These are phyloP conservation scores for Astropecten irregularis DNA, from an alignment of 53 echinoderm and acorn worm genomes.

Conservation along the genomic window DNA sequence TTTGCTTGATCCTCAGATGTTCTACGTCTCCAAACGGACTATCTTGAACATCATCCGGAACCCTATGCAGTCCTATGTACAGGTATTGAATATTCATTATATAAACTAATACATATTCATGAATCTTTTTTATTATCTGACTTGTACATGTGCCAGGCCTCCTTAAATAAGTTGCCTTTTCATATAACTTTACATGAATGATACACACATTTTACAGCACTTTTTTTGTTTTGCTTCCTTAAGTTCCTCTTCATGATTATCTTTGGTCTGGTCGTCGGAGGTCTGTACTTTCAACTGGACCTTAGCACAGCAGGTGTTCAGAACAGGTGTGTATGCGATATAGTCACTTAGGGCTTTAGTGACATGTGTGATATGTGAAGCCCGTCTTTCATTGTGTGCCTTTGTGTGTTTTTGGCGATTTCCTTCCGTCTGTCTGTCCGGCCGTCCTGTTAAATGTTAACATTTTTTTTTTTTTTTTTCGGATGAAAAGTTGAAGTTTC, in stretches of 20 bases:
- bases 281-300: conserved; percentile 75
- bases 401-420: background rate
- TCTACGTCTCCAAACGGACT: conserved; percentile 62
- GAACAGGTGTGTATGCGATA: conserved; percentile 79
- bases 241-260: conserved; percentile 68
- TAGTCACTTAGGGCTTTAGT: too few species aligned
- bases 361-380: too few species aligned
- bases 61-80: conserved; percentile 64
- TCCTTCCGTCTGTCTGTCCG: too few species aligned
- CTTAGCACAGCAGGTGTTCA: conserved; percentile 48
- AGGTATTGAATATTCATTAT: conserved; percentile 43
- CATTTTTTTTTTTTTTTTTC: too few species aligned
- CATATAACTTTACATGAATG: background rate
- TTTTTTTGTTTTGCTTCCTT: too few species aligned
- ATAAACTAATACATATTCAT: too few species aligned
- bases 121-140: background rate
- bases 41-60: conserved; percentile 64
- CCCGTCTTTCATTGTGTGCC: background rate
- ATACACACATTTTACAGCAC: background rate
- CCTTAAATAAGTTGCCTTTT: too few species aligned
- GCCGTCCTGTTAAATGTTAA: too few species aligned
- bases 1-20: conserved; percentile 45
- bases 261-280: conserved; percentile 68
- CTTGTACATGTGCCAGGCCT: too few species aligned
- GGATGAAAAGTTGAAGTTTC: too few species aligned